A percentile compares a stretch with the other conserved stretches of the same genome.
Conservation (phyloP, 1,140 invertebrate genomes). For the Chelonus insularis region DNA sequence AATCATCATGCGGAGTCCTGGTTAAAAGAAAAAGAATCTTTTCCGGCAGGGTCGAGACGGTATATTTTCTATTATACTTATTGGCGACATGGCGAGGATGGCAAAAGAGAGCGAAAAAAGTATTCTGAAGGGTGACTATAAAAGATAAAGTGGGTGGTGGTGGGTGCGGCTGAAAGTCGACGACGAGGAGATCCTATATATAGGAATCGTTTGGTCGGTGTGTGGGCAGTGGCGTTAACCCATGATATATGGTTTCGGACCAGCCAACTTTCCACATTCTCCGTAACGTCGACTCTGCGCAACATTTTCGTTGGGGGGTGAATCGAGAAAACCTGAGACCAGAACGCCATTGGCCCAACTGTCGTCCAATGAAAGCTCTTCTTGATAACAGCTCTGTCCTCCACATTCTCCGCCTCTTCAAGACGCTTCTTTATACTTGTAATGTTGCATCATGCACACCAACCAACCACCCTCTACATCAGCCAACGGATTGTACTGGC, state of each 20-base stretch:
- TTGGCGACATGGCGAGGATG: slow-evolving; percentile 24
- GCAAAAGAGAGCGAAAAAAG: slow-evolving; percentile 17
- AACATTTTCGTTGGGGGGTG: slow-evolving; percentile 38
- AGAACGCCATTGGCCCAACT: slow-evolving; percentile 49
- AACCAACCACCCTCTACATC: not conserved
- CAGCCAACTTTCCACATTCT: slow-evolving; percentile 16
- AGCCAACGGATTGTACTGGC: not conserved
- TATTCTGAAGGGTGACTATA: slow-evolving; percentile 22
- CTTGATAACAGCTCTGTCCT: slow-evolving; percentile 55
- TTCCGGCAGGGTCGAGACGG: slow-evolving; percentile 2
- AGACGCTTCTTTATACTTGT: slow-evolving; percentile 40
- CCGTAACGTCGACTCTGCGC: slow-evolving; percentile 18
- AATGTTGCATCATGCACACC: slow-evolving; percentile 32
- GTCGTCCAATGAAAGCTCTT: slow-evolving; percentile 52
- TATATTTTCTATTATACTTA: slow-evolving; percentile 35
- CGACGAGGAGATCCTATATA: not conserved
- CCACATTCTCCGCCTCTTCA: slow-evolving; percentile 56
- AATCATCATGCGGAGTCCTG: slow-evolving; percentile 10
- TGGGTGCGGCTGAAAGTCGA: slow-evolving; percentile 8
- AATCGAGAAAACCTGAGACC: slow-evolving; percentile 58
- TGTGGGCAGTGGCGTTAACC: slow-evolving; percentile 40
- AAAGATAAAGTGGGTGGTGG: slow-evolving; percentile 22
- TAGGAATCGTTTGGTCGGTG: slow-evolving; percentile 25
- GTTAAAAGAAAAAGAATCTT: slow-evolving; percentile 10
- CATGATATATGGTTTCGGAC: slow-evolving; percentile 25